These are phyloP conservation scores for Heterochromis multidens DNA, from an alignment of 2,113 vertebrate species.

Conservation along the genomic window DNA sequence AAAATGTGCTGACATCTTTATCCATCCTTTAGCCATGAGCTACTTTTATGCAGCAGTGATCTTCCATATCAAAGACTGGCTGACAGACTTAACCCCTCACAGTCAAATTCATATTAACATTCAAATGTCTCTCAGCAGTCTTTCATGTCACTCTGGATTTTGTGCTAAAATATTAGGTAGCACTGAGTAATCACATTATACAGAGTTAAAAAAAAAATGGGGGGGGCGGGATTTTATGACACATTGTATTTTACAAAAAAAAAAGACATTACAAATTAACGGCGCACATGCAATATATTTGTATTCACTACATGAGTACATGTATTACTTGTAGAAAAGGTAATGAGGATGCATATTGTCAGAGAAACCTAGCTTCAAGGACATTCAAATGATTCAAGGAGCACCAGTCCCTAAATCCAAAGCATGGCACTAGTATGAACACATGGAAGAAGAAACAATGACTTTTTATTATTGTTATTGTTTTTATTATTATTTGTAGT, in stretches of 20 bases:
- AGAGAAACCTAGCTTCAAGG: background rate
- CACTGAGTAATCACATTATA: constrained; percentile 16
- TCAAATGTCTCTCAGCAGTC: constrained; percentile 16
- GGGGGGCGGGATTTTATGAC: no score
- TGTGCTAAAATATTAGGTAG: background rate
- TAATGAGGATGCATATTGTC: background rate
- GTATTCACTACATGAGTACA: background rate
- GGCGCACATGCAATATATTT: background rate
- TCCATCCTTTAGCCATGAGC: background rate
- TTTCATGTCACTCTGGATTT: background rate
- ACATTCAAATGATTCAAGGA: constrained; percentile 2
- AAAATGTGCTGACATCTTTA: background rate
- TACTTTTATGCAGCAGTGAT: background rate
- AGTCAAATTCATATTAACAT: constrained; percentile 8
- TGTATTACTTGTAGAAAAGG: background rate
- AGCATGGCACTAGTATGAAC: background rate
- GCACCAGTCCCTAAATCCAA: background rate
- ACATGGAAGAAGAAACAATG: background rate
- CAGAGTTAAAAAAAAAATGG: background rate
- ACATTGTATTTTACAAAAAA: background rate
- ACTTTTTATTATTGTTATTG: background rate
- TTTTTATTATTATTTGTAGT: background rate
- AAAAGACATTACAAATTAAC: background rate
- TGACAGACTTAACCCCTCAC: background rate
- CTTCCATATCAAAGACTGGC: background rate